Evolutionary conservation across 2,888 invertebrate genomes (phyloP).

Genomic region (Hydrotaea diabolus): DNA sequence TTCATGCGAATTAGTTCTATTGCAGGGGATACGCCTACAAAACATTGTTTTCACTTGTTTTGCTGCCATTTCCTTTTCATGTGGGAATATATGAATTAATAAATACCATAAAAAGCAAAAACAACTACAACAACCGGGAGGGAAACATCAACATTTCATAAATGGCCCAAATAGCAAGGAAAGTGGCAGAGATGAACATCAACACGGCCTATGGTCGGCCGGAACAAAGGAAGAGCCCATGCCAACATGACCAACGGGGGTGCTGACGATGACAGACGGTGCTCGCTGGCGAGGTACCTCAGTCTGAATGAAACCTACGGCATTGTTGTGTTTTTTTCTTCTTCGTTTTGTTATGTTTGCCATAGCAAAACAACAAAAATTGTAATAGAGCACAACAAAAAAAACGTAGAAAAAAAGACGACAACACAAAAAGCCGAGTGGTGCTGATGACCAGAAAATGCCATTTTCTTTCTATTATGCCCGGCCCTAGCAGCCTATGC

Average conservation of each 20-base stretch:
- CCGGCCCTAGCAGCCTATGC: neutral
- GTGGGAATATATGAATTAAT: slow-evolving; percentile 20
- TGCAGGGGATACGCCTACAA: neutral
- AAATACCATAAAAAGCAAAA: neutral
- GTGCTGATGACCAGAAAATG: slow-evolving; percentile 59
- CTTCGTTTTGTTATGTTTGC: neutral
- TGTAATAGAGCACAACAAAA: slow-evolving; percentile 11
- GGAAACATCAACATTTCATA: neutral
- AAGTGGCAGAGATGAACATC: neutral
- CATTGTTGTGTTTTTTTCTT: slow-evolving; percentile 18
- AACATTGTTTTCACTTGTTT: slow-evolving; percentile 1
- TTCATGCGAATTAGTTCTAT: neutral
- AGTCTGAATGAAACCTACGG: neutral
- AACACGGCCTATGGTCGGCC: slow-evolving; percentile 4
- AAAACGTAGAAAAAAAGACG: neutral
- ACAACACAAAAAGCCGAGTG: slow-evolving; percentile 1
- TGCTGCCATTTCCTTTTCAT: neutral
- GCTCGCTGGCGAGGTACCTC: neutral
- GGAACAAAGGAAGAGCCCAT: slow-evolving; percentile 5
- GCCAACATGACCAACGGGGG: neutral
- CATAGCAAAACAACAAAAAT: slow-evolving; percentile 3
- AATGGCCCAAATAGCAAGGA: neutral
- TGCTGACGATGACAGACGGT: neutral
- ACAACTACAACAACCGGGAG: neutral
- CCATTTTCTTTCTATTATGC: slow-evolving; percentile 54